phyloP scores from a whole-genome alignment of 2,113 vertebrate species.

The Origma solitaria region DNA sequence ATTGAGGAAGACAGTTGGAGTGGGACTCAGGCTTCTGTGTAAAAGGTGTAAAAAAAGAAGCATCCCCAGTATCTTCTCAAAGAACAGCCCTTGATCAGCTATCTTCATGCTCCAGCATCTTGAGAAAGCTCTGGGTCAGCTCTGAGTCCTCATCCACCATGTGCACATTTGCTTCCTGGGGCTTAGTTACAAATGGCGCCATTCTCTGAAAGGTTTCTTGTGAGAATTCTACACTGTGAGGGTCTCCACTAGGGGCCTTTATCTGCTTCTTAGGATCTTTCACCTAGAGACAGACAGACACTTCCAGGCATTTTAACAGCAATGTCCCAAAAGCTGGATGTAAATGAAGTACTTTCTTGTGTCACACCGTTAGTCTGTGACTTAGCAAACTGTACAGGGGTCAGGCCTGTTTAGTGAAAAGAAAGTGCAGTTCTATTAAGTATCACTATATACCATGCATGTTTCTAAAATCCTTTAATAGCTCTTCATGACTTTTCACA shows the following conservation, averaged over 20 bases:
- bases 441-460: not conserved
- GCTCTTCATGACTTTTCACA: not conserved
- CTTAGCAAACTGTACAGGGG: not conserved
- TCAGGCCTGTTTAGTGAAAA: not conserved
- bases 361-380: not conserved
- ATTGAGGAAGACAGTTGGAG: not conserved
- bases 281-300: not conserved
- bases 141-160: fast-evolving
- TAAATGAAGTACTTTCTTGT: not conserved
- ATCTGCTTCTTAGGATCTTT: not conserved
- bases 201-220: not conserved
- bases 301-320: not conserved
- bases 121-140: not conserved
- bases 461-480: not conserved
- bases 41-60: not conserved
- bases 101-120: not conserved
- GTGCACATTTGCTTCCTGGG: not conserved
- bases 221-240: not conserved
- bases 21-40: fast-evolving
- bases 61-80: fast-evolving
- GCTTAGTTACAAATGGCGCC: not conserved
- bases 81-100: not conserved
- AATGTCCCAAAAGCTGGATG: not conserved
- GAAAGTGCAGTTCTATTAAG: not conserved
- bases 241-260: not conserved